Evolutionary conservation across 2,113 vertebrate genomes (phyloP), one percentile per base, ranked within the genome.

Genomic region (Syngnathus floridae): DNA sequence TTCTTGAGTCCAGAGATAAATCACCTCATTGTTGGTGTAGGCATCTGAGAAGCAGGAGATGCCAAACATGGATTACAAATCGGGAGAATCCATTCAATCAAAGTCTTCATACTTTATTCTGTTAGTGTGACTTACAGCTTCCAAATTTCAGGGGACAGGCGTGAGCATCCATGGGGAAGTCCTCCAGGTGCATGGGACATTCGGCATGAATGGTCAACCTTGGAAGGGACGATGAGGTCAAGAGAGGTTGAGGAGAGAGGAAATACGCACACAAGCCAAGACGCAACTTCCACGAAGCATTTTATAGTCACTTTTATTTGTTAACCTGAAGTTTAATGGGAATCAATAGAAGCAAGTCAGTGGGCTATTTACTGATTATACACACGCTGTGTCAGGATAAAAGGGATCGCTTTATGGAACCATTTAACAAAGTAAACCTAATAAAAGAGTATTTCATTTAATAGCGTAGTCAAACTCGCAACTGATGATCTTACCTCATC

Each of bases 141-240:
- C 97, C 97, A 77, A 98, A 99, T 88, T 99, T 99, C 73, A 99
- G 89, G 0, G 96, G 97, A 81, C 97, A 99, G 64, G 95, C 95
- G 1, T 99, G 97, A 22, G 95, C 93, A 37, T 99, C 97, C 97
- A 99, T 99, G 0, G 97, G 97, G 86, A 99, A 99, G 78, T 99
- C 95, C 84, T 98, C 97, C 86, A 99, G 90, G 81, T 98, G 95
- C 97, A 99, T 99, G 52, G 97, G 96, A 65, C 97, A 99, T 86
- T 99, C 97, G 0, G 97, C 97, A 35, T 99, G 95, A 74, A 99
- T 98, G 6, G 96, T 99, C 78, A 99, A 86, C 85, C 96, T 99
- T 38, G 58, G 52, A 59, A 67, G 52, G 41, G 49, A 66, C 52
- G 70, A 31, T 21, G 26, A 9, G 62, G 70, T 61, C 58, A 3